A percentile compares a stretch with the other conserved stretches of the same genome.
phyloP scores from a whole-genome alignment of 2,888 invertebrate species.

The Yponomeuta sedellus region DNA sequence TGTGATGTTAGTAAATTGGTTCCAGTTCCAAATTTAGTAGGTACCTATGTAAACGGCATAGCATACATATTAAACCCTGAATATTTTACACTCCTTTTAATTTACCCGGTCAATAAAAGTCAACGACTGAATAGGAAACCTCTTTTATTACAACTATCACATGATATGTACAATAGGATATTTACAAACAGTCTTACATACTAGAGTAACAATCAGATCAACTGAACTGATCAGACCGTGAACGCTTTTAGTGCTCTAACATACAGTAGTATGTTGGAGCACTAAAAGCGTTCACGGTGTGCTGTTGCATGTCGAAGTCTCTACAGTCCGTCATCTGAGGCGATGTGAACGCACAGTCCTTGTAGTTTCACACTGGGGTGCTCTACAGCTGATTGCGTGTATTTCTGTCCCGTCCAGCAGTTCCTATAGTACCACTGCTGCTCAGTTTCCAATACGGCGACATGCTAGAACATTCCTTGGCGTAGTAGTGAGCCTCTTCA shows the following conservation, averaged over 20 bases:
- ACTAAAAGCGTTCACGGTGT: conserved; percentile 51
- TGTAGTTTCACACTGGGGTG: conserved; percentile 57
- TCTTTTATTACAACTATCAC: conserved; percentile 18
- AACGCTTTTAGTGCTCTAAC: too few species aligned
- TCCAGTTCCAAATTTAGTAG: too few species aligned
- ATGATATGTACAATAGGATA: conserved; percentile 28
- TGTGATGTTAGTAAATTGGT: too few species aligned
- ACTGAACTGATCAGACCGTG: too few species aligned
- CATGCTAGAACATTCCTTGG: conserved; percentile 49
- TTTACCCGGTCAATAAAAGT: not conserved
- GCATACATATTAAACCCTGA: too few species aligned
- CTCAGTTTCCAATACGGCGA: conserved; percentile 53
- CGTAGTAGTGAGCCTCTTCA: conserved; percentile 63
- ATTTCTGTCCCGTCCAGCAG: conserved; percentile 46
- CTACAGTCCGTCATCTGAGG: conserved; percentile 50
- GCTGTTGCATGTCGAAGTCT: conserved; percentile 55
- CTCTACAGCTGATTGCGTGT: conserved; percentile 47
- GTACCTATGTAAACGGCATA: too few species aligned
- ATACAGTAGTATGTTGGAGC: conserved; percentile 37
- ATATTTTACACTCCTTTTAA: too few species aligned
- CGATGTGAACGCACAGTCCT: conserved; percentile 53
- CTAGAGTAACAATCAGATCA: conserved; percentile 27
- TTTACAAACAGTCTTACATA: conserved; percentile 39
- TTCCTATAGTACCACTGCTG: conserved; percentile 55
- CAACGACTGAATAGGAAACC: conserved; percentile 12